Percentiles rank a stretch among this genome's conserved stretches.
Conservation (phyloP, 2,888 invertebrate species). For the Aphidoletes aphidimyza region DNA sequence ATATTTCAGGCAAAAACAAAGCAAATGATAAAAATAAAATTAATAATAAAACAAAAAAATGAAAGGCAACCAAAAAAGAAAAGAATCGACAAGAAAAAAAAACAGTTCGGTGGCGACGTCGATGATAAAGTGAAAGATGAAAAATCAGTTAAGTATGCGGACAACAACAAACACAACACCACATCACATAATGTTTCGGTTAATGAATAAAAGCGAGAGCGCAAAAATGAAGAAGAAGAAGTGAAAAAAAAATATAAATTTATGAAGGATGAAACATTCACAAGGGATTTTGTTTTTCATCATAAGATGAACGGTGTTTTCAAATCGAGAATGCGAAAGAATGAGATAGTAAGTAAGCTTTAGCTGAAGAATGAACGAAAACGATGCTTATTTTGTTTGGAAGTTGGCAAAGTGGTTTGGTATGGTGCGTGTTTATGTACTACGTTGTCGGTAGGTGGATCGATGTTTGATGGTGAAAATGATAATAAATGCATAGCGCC, state of each 20-base stretch:
- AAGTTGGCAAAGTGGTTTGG: not conserved
- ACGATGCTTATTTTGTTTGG: not conserved
- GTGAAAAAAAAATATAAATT: not conserved
- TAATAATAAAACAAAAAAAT: not conserved
- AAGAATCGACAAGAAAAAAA: no score
- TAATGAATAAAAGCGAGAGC: not conserved
- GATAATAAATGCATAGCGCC: not conserved
- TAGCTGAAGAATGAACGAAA: not conserved
- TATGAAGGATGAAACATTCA: conserved; percentile 31
- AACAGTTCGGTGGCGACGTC: not conserved
- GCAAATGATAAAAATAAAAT: conserved; percentile 43
- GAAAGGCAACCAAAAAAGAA: not conserved
- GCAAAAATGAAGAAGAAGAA: no score
- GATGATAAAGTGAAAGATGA: conserved; percentile 40
- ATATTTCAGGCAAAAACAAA: conserved; percentile 9
- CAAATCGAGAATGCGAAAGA: not conserved
- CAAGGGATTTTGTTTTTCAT: conserved; percentile 29
- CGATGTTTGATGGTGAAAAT: not conserved
- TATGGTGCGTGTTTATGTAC: not conserved
- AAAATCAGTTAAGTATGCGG: not conserved
- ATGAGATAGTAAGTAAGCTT: not conserved
- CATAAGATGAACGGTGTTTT: not conserved
- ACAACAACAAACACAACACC: conserved; percentile 26
- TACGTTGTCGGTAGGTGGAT: not conserved
- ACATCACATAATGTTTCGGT: conserved; percentile 20